Conservation (phyloP, 1,140 invertebrate genomes). For the Eurosta solidaginis region DNA sequence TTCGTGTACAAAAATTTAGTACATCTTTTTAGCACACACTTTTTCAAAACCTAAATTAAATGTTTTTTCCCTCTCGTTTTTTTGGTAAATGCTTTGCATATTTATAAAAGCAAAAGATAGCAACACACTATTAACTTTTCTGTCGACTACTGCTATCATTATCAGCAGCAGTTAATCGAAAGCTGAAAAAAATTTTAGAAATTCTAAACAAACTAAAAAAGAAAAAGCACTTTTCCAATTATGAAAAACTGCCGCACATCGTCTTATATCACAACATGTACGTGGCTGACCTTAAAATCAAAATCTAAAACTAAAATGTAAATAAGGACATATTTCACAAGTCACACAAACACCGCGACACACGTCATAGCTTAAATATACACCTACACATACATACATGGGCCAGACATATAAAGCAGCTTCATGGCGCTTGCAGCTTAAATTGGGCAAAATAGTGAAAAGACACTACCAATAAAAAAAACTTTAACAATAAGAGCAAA, state of each 20-base stretch:
- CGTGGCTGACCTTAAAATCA: constrained; percentile 7
- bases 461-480: not conserved
- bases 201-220: not conserved
- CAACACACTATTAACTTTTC: not conserved
- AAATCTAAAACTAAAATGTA: constrained; percentile 29
- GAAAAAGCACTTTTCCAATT: not conserved
- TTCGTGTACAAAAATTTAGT: too few relatives aligned
- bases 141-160: not conserved
- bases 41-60: too few relatives aligned
- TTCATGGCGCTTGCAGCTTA: too few relatives aligned
- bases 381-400: not conserved
- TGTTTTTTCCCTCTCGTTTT: too few relatives aligned
- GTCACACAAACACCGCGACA: not conserved
- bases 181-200: not conserved
- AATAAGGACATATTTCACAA: constrained; percentile 6
- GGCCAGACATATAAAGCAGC: not conserved
- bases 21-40: too few relatives aligned
- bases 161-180: not conserved
- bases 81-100: too few relatives aligned
- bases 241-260: constrained; percentile 1
- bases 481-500: not conserved
- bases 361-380: not conserved
- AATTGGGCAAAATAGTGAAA: not conserved
- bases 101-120: too few relatives aligned
- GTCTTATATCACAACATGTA: not conserved